Conservation (phyloP, 2,888 invertebrate genomes). For the Pseudococcus longispinus region DNA sequence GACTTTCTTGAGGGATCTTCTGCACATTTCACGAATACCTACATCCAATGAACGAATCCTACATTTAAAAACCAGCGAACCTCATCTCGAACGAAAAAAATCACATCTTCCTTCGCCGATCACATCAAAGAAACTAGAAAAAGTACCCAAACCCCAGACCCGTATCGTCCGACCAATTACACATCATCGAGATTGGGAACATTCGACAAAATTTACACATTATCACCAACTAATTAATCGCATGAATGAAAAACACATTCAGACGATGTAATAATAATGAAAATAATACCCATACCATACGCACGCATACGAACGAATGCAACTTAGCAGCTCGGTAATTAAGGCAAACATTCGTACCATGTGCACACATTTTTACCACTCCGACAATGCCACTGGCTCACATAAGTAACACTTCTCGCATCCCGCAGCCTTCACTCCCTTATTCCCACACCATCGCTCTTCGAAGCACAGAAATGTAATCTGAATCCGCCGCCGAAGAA, state of each 20-base stretch:
- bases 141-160: background rate
- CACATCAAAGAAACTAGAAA: too few relatives aligned
- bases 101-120: too few relatives aligned
- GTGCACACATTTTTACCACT: slow-evolving; percentile 30
- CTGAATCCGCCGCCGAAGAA: background rate
- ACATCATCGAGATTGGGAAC: background rate
- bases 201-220: background rate
- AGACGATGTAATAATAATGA: slow-evolving; percentile 14
- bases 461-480: background rate
- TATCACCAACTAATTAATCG: slow-evolving; percentile 32
- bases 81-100: too few relatives aligned
- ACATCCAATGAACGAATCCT: too few relatives aligned
- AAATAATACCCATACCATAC: background rate
- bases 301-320: background rate
- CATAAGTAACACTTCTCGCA: background rate
- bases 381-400: background rate
- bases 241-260: slow-evolving; percentile 37
- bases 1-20: too few relatives aligned
- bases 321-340: background rate
- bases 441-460: background rate
- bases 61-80: too few relatives aligned
- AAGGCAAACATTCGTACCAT: slow-evolving; percentile 28
- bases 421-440: background rate
- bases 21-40: too few relatives aligned
- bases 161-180: background rate